Evolutionary conservation across 2,797 vertebrate species (phyloP), one percentile per base, ranked within the genome.

Genomic region (Microtus californicus): DNA sequence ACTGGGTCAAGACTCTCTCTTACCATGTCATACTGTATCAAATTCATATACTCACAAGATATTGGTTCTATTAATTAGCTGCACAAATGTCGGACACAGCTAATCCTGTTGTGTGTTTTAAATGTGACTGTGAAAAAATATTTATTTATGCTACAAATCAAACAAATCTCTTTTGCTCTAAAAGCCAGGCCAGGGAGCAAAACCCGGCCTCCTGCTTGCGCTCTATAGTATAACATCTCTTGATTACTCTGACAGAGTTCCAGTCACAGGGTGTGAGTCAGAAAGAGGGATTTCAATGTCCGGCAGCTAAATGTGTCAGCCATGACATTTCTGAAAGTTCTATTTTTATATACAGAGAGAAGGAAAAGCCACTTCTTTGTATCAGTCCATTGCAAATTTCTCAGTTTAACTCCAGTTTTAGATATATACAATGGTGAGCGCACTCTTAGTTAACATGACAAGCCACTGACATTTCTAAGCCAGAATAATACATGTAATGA

Each of bases 181-280:
- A 97, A 97, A 97, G 92, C 74, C 93, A 97, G 93, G 85, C 87
- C 92, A 96, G 97, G 96, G 76, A 93, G 76, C 76, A 93, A 97
- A 97, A 76, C 87, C 73, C 88, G 67, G 94, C 76, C 86, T 94
- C 34, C 88, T 90, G 86, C 56, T 97, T 97, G 92, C 77, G 90
- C 80, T 96, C 81, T 94, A 88, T 48, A 94, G 83, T 98, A 95
- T 98, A 98, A 98, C 97, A 98, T 98, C 97, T 98, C 98, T 98
- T 98, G 98, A 98, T 99, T 99, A 98, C 97, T 95, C 97, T 97
- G 97, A 97, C 98, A 99, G 98, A 98, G 98, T 98, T 98, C 98
- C 97, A 97, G 97, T 98, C 98, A 98, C 94, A 96, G 98, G 97
- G 98, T 98, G 98, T 98, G 98, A 98, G 98, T 98, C 98, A 98